phyloP scores from a whole-genome alignment of 1,140 invertebrate species.

The Calycopis cecrops region DNA sequence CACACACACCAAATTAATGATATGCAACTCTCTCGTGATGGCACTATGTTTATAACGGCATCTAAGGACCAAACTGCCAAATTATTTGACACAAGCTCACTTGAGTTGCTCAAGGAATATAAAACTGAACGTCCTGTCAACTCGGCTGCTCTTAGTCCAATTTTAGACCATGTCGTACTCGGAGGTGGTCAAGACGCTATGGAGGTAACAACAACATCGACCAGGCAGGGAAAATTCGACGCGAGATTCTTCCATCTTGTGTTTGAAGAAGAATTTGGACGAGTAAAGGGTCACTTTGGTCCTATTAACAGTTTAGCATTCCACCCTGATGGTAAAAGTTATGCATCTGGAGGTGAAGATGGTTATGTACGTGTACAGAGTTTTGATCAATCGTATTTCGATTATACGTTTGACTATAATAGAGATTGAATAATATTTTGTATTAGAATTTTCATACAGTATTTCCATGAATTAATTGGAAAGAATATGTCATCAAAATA shows the following conservation, averaged over 20 bases:
- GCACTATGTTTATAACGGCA: conserved; percentile 97
- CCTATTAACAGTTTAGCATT: conserved; percentile 99
- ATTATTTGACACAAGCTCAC: conserved; percentile 90
- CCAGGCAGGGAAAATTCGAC: conserved; percentile 97
- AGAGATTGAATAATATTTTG: conserved; percentile 49
- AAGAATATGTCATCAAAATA: neutral
- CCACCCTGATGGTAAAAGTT: conserved; percentile 98
- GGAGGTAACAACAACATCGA: conserved; percentile 98
- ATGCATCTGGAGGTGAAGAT: conserved; percentile 98
- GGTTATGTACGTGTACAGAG: conserved; percentile 97
- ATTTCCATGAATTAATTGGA: conserved; percentile 8
- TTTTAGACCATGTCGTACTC: conserved; percentile 94
- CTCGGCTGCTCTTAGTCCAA: conserved; percentile 96
- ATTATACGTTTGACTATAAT: conserved; percentile 95
- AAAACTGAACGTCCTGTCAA: conserved; percentile 98
- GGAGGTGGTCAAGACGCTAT: conserved; percentile 99
- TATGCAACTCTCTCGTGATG: conserved; percentile 95
- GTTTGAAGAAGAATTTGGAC: conserved; percentile 99
- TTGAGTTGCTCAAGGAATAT: conserved; percentile 94
- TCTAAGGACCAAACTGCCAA: conserved; percentile 96
- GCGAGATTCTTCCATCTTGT: conserved; percentile 98
- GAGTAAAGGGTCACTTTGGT: conserved; percentile 99
- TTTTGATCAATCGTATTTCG: conserved; percentile 97
- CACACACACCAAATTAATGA: conserved; percentile 95
- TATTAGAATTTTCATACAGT: conserved; percentile 2